Base-by-base conservation (phyloP, 2,113 vertebrate species). In the Caranx melampygus region DNA sequence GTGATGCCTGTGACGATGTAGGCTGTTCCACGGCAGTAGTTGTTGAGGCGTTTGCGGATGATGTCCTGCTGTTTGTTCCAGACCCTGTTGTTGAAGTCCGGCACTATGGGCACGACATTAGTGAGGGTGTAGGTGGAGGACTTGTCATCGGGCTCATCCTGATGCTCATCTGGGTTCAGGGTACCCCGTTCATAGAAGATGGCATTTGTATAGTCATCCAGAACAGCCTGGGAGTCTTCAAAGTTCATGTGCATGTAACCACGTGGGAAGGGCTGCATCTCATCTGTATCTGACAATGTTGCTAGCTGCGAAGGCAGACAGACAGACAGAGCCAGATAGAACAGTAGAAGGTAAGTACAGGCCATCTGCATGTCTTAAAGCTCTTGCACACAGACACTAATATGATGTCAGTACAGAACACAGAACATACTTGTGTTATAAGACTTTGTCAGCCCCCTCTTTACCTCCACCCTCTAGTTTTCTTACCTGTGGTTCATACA, bases 401-500 rank as follows among this genome's bases (percentile, higher is more conserved):
- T 42, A 26, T 40, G n/a, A 59, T 21, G 6, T 66, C 54, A 60
- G 44, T 2, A 18, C n/a, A 44, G 31, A 75, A 49, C 26, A 42
- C 34, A 42, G 0, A 63, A 34, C 34, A 73, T 42, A 11, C n/a
- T 42, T 13, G 18, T 54, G 47, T 45, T 55, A 35, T 21, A 70
- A 73, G 10, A 13, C 21, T 5, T 59, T 40, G 1, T 14, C 14
- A 26, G 18, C 1, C 18, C 26, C 0, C 37, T 12, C 15, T 8
- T 7, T 61, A 1, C 21, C 26, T 26, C 26, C 51, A n/a, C 47
- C 13, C 8, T 33, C 1, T 21, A 31, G 51, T 59, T 60, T 31
- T 21, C 58, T 60, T 92, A 94, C 93, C 93, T 95, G 94, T 34
- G 94, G 94, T 37, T 95, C 93, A 62, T 91, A 94, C 94, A 94